Conservation (phyloP, 2,797 vertebrate genomes). For the Takifugu rubripes region DNA sequence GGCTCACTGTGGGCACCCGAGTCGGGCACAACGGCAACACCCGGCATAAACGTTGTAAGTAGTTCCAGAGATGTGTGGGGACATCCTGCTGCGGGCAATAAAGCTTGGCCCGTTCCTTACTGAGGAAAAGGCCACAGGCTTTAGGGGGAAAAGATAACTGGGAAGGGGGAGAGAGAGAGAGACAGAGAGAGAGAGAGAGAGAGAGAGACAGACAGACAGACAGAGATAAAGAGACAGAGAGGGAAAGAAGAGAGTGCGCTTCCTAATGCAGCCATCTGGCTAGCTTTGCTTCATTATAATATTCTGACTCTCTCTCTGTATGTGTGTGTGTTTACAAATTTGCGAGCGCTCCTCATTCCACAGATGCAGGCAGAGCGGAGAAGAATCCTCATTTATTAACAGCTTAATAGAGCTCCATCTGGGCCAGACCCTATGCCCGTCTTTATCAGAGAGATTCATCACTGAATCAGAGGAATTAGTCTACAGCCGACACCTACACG, state of each 20-base stretch:
- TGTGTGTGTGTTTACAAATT: conserved; percentile 50
- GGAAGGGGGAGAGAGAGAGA: conserved; percentile 30
- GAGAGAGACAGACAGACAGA: conserved; percentile 18
- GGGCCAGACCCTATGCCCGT: conserved; percentile 80
- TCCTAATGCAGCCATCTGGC: conserved; percentile 87
- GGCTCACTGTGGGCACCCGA: conserved; percentile 1
- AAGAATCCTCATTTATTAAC: conserved; percentile 89
- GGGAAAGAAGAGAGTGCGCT: conserved; percentile 48
- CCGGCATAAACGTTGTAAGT: background rate
- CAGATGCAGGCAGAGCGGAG: conserved; percentile 84
- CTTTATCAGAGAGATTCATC: conserved; percentile 80
- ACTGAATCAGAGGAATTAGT: conserved; percentile 74
- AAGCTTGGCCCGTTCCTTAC: conserved; percentile 35
- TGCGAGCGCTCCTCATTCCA: conserved; percentile 82
- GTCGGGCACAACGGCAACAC: background rate
- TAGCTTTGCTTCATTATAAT: conserved; percentile 87
- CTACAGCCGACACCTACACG: conserved; percentile 69
- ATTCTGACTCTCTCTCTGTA: conserved; percentile 65
- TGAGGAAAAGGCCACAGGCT: conserved; percentile 34
- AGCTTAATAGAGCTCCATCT: conserved; percentile 89
- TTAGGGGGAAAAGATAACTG: conserved; percentile 9
- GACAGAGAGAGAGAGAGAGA: conserved; percentile 24
- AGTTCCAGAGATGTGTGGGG: background rate
- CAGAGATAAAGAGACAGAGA: conserved; percentile 16
- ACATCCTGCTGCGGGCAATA: conserved; percentile 10